Base-by-base conservation (phyloP, 1,140 invertebrate genomes). In the Formica exsecta region DNA sequence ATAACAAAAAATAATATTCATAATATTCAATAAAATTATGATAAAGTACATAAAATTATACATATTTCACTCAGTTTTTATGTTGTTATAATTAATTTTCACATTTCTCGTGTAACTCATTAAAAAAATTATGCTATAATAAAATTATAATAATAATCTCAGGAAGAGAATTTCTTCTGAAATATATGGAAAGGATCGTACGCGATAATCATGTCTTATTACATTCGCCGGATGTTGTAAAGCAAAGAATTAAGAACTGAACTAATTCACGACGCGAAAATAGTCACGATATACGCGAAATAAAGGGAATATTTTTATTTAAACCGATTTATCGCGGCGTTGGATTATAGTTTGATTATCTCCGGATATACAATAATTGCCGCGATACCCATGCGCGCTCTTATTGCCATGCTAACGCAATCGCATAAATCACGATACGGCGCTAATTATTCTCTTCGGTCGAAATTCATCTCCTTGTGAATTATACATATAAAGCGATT, bases 401-500 rank as follows among this genome's bases (percentile, higher is more conserved):
- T 83, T 83, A 83, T 74, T 83, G 54, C 79, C 38, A 61, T 13
- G 41, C 68, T 61, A 83, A 83, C 68, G 68, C 79, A 74, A 74
- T 74, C 68, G 38, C 79, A 83, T 83, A 83, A 83, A 83, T 83
- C 79, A 83, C 79, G 79, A 74, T 83, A 83, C 41, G 68, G 41
- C 51, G 68, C 79, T 83, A 83, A 83, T 83, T 83, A 83, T 83
- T 83, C 79, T 83, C 79, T 73, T 83, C 68, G 79, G 79, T 9
- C 68, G 68, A 83, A 83, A 83, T 83, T 73, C 79, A 74, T 83
- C 68, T 83, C 68, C 79, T 83, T 83, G 79, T 83, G 68, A 83
- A 83, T 83, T 83, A 83, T 83, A 83, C 79, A 83, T 74, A 83
- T 83, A 83, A 83, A 83, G 38, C 57, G 41, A 83, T 83, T 83